phyloP scores from a whole-genome alignment of 2,888 invertebrate genomes.

The Bellardia bayeri region DNA sequence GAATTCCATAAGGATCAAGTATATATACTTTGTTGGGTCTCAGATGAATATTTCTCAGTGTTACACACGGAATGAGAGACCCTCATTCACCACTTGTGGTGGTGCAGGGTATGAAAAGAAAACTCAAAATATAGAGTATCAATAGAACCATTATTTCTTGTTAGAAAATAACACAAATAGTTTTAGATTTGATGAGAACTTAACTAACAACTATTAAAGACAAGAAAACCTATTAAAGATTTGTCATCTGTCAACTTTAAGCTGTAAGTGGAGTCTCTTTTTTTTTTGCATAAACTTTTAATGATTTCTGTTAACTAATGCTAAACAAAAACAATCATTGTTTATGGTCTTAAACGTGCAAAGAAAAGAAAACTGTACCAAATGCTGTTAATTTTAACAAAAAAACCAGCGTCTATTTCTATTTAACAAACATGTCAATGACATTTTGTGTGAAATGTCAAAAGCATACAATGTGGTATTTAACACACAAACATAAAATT shows the following conservation, averaged over 20 bases:
- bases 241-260: not conserved
- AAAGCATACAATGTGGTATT: slow-evolving; percentile 48
- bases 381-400: slow-evolving; percentile 37
- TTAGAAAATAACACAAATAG: too few species aligned
- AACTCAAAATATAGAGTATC: too few species aligned
- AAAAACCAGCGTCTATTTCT: slow-evolving; percentile 28
- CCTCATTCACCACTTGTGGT: too few species aligned
- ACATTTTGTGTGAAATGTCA: slow-evolving; percentile 57
- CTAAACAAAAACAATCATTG: slow-evolving; percentile 14
- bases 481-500: slow-evolving; percentile 4
- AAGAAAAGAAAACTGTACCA: not conserved
- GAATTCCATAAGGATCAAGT: too few species aligned
- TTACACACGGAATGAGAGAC: too few species aligned
- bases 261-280: not conserved
- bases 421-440: slow-evolving; percentile 62
- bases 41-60: too few species aligned
- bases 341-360: slow-evolving; percentile 25
- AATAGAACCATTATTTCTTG: too few species aligned
- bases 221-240: too few species aligned
- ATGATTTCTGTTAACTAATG: not conserved
- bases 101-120: too few species aligned
- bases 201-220: too few species aligned
- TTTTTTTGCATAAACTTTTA: slow-evolving; percentile 5
- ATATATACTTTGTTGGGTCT: too few species aligned
- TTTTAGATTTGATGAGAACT: too few species aligned